phyloP scores from a whole-genome alignment of 2,888 invertebrate genomes.

The Coecobrya sp. region DNA sequence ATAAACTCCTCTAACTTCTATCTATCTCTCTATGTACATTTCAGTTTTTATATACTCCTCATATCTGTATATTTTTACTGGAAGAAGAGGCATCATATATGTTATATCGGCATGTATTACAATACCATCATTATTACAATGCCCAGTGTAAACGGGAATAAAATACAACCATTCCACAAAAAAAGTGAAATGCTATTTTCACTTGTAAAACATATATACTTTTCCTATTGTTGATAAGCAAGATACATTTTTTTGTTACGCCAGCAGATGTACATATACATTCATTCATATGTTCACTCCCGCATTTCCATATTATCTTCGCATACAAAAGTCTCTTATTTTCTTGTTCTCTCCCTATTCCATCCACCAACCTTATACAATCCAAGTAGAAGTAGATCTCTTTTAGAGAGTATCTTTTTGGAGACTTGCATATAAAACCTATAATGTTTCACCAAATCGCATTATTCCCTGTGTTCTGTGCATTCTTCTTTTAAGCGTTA shows the following conservation, averaged over 20 bases:
- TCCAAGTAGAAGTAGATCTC: conserved; percentile 2
- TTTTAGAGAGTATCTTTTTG: conserved; percentile 19
- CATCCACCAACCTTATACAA: neutral
- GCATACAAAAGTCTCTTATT: conserved; percentile 11
- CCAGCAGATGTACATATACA: neutral
- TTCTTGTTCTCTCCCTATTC: conserved; percentile 7
- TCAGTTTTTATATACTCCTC: neutral
- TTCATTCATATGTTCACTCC: conserved; percentile 39
- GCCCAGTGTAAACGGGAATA: conserved; percentile 29
- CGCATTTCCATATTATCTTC: conserved; percentile 36
- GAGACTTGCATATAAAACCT: conserved; percentile 56
- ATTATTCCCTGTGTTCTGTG: conserved; percentile 42
- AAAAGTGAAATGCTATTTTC: neutral
- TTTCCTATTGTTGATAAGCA: conserved; percentile 3
- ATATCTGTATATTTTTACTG: neutral
- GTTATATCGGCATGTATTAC: neutral
- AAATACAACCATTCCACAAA: conserved; percentile 35
- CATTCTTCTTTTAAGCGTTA: neutral
- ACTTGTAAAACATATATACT: neutral
- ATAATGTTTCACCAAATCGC: conserved; percentile 43
- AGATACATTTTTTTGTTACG: neutral
- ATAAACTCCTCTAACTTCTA: conserved; percentile 30
- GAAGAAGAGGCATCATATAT: neutral
- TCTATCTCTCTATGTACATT: conserved; percentile 22
- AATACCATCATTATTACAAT: conserved; percentile 39